Conservation (phyloP, 2,113 vertebrate genomes). For the Eubucco bourcierii region DNA sequence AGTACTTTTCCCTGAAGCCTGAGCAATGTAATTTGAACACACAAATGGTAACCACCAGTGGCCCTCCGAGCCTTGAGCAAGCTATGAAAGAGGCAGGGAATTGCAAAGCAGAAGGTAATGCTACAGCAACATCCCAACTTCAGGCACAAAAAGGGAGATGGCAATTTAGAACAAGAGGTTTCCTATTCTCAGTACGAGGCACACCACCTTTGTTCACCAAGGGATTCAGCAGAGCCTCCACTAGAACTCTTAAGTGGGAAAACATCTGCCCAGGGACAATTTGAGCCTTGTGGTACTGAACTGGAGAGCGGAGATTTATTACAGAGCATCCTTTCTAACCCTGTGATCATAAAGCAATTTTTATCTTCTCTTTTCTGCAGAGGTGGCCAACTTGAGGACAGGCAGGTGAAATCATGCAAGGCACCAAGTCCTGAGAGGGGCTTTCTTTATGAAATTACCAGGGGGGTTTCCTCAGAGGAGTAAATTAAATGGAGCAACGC, state of each 20-base stretch:
- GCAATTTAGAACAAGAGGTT: not conserved
- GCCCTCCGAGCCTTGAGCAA: not conserved
- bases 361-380: not conserved
- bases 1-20: not conserved
- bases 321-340: not conserved
- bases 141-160: not conserved
- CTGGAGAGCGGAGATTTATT: not conserved
- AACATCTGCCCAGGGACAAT: not conserved
- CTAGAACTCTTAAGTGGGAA: not conserved
- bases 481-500: not conserved
- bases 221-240: not conserved
- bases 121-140: not conserved
- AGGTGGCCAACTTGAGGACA: not conserved
- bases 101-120: not conserved
- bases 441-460: not conserved
- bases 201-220: not conserved
- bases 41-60: not conserved
- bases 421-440: not conserved
- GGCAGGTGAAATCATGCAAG: not conserved
- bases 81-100: not conserved
- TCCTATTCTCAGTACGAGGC: not conserved
- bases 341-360: not conserved
- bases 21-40: not conserved
- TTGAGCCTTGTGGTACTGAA: not conserved
- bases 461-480: not conserved